Percentiles rank a stretch among this genome's conserved stretches.
phyloP scores from a whole-genome alignment of 2,888 invertebrate species.

The Altica lythri region DNA sequence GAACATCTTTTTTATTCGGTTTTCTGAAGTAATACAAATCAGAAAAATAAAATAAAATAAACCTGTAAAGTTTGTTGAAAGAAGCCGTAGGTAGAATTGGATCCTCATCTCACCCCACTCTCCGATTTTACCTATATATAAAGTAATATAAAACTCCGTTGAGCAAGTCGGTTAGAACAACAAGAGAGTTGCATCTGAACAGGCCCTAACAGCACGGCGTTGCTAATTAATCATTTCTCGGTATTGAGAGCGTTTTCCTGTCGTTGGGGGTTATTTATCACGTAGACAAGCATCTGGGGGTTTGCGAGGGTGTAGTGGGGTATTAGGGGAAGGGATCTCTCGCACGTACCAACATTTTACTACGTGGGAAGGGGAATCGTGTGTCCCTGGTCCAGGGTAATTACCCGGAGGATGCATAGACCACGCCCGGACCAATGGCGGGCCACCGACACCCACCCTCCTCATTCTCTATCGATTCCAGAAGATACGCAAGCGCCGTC shows the following conservation, averaged over 20 bases:
- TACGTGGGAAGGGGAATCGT: conserved; percentile 49
- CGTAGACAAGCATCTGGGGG: conserved; percentile 39
- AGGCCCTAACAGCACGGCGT: conserved; percentile 31
- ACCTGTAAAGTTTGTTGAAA: not conserved
- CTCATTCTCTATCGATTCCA: conserved; percentile 47
- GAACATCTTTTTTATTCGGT: no score
- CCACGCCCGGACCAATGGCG: conserved; percentile 57
- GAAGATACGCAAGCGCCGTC: conserved; percentile 40
- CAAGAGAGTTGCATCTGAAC: conserved; percentile 44
- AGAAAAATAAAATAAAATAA: not conserved
- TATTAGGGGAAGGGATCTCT: conserved; percentile 11
- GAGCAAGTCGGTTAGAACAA: conserved; percentile 36
- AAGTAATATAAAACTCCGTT: conserved; percentile 24
- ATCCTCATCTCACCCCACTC: not conserved
- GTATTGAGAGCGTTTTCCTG: conserved; percentile 59
- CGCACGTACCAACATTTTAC: conserved; percentile 36
- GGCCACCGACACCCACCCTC: conserved; percentile 44
- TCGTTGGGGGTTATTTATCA: conserved; percentile 58
- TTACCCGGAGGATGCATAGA: conserved; percentile 57
- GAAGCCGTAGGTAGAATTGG: not conserved
- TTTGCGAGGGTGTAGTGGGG: conserved; percentile 49
- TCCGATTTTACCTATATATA: conserved; percentile 16
- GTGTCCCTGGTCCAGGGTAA: conserved; percentile 57
- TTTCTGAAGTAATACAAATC: no score
- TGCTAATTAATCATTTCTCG: conserved; percentile 58